Conservation (phyloP, 2,113 vertebrate species). For the Mungos mungo region DNA sequence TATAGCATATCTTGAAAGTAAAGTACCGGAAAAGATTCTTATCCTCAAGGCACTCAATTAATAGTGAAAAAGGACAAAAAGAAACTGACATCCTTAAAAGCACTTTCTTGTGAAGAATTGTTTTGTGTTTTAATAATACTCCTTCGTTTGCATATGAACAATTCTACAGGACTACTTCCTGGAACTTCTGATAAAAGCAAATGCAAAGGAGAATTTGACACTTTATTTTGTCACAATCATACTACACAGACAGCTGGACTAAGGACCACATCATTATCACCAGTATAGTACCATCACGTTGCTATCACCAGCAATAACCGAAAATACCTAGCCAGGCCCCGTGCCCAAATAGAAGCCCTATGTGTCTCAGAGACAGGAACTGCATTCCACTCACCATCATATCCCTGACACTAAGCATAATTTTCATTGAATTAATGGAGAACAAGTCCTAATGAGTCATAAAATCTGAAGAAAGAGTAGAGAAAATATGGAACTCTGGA, state of each 20-base stretch:
- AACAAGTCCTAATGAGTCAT: constrained; percentile 41
- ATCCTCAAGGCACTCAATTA: not conserved
- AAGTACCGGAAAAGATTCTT: not conserved
- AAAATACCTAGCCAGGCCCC: not conserved
- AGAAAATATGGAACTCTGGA: constrained; percentile 38
- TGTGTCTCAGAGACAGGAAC: not conserved
- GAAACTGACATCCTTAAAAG: not conserved
- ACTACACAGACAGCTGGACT: not conserved
- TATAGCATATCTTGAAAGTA: not conserved
- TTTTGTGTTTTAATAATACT: not conserved
- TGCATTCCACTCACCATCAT: not conserved
- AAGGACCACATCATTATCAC: not conserved
- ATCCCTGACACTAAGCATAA: not conserved
- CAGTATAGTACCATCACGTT: not conserved
- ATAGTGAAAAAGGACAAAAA: not conserved
- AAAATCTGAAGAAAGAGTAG: constrained; percentile 57
- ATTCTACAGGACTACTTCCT: not conserved
- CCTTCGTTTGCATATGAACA: constrained; percentile 5
- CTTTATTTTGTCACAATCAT: not conserved
- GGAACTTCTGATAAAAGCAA: not conserved
- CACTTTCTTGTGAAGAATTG: not conserved
- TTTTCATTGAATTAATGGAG: constrained; percentile 49
- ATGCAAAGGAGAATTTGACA: not conserved
- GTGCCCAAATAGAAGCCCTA: not conserved
- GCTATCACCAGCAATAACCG: not conserved